Evolutionary conservation across 2,113 vertebrate species (phyloP).

Genomic region (Upupa epops): DNA sequence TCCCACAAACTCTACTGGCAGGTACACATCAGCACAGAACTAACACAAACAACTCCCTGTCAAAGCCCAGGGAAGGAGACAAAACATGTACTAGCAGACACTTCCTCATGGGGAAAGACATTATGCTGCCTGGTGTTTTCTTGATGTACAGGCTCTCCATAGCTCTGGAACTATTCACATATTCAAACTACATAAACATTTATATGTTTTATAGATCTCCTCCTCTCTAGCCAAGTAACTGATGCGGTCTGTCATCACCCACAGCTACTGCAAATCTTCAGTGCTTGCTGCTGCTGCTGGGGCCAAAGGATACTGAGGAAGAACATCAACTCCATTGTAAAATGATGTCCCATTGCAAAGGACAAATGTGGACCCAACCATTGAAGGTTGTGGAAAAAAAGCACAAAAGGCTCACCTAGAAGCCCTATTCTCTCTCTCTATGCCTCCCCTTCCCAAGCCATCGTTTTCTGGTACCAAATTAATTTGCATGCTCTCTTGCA

Average conservation of each 20-base stretch:
- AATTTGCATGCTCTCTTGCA: background rate
- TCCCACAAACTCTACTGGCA: background rate
- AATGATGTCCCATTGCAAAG: background rate
- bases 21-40: background rate
- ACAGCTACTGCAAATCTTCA: background rate
- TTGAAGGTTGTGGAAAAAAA: background rate
- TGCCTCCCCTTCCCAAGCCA: fast-evolving
- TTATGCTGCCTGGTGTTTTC: background rate
- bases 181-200: background rate
- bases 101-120: background rate
- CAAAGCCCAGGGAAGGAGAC: background rate
- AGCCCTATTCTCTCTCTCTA: background rate
- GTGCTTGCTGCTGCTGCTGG: background rate
- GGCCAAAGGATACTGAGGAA: background rate
- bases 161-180: background rate
- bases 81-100: fast-evolving
- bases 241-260: fast-evolving
- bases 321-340: too few species aligned
- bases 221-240: background rate
- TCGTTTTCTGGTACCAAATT: background rate
- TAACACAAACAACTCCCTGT: background rate
- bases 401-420: background rate
- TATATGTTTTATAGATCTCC: background rate
- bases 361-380: background rate
- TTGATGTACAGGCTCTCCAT: background rate